phyloP scores from a whole-genome alignment of 2,888 invertebrate genomes.

The Polietes domitor region DNA sequence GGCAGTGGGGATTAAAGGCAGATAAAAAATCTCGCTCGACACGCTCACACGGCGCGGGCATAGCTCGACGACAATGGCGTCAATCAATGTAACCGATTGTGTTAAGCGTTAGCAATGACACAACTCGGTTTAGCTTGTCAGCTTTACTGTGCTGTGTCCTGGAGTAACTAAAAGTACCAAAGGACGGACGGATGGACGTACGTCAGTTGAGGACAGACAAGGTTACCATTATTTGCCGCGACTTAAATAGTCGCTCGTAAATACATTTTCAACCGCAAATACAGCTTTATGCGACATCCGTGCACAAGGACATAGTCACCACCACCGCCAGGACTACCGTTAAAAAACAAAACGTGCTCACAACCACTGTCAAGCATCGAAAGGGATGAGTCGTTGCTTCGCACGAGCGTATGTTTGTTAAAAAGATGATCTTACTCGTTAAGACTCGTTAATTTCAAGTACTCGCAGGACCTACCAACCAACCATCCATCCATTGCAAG shows the following conservation, averaged over 20 bases:
- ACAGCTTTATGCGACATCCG: conserved; percentile 24
- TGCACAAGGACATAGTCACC: conserved; percentile 21
- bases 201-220: not conserved
- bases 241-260: conserved; percentile 41
- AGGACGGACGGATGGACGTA: not conserved
- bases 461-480: not conserved
- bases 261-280: conserved; percentile 50
- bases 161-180: conserved; percentile 10
- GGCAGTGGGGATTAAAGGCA: conserved; percentile 38
- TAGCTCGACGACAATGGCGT: conserved; percentile 71
- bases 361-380: not conserved
- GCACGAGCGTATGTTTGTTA: conserved; percentile 21
- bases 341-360: not conserved
- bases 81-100: conserved; percentile 75
- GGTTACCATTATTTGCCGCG: conserved; percentile 31
- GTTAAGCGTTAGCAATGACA: conserved; percentile 71
- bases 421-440: conserved; percentile 42
- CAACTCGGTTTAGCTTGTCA: conserved; percentile 77
- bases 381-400: conserved; percentile 6
- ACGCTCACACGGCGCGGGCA: conserved; percentile 53
- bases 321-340: conserved; percentile 33
- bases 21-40: conserved; percentile 51
- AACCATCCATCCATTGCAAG: not conserved
- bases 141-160: conserved; percentile 72
- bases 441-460: conserved; percentile 36